Evolutionary conservation across 2,888 invertebrate species (phyloP).

Genomic region (Aromia moschata): DNA sequence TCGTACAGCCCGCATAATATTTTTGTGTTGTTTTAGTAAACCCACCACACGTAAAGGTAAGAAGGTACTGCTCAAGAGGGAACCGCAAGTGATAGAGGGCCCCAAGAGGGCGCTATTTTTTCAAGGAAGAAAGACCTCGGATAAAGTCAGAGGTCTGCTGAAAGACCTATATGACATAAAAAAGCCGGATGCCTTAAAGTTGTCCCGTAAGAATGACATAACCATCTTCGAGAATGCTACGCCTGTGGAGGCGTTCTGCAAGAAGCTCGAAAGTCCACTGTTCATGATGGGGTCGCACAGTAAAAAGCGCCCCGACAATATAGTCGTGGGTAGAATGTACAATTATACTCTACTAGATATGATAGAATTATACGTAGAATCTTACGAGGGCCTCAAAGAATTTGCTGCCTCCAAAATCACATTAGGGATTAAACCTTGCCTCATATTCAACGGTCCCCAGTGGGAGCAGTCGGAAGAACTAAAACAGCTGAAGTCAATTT

Average conservation of each 20-base stretch:
- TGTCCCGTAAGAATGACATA: constrained; percentile 85
- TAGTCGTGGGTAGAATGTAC: constrained; percentile 88
- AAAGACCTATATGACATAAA: constrained; percentile 89
- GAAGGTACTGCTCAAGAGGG: constrained; percentile 79
- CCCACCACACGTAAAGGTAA: constrained; percentile 90
- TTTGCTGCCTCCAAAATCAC: constrained; percentile 75
- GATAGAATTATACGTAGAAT: constrained; percentile 92
- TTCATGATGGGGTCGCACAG: constrained; percentile 92
- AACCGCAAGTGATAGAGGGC: constrained; percentile 90
- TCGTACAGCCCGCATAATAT: constrained; percentile 11
- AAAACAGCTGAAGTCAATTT: constrained; percentile 84
- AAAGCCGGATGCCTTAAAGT: constrained; percentile 82
- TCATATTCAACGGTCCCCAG: constrained; percentile 90
- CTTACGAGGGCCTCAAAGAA: constrained; percentile 80
- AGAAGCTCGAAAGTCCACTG: constrained; percentile 87
- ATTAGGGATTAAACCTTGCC: constrained; percentile 85
- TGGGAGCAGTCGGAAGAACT: constrained; percentile 87
- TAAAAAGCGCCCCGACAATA: constrained; percentile 94
- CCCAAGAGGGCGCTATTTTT: constrained; percentile 85
- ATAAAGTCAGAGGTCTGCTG: constrained; percentile 74
- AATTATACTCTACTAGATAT: constrained; percentile 93
- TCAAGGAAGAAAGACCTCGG: constrained; percentile 83
- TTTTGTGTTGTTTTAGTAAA: constrained; percentile 70
- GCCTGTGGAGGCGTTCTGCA: constrained; percentile 78
- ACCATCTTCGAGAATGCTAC: constrained; percentile 92